These are phyloP conservation scores for Melanotaenia pygmaea DNA, from an alignment of 2,797 vertebrate genomes.

Conservation along the genomic window DNA sequence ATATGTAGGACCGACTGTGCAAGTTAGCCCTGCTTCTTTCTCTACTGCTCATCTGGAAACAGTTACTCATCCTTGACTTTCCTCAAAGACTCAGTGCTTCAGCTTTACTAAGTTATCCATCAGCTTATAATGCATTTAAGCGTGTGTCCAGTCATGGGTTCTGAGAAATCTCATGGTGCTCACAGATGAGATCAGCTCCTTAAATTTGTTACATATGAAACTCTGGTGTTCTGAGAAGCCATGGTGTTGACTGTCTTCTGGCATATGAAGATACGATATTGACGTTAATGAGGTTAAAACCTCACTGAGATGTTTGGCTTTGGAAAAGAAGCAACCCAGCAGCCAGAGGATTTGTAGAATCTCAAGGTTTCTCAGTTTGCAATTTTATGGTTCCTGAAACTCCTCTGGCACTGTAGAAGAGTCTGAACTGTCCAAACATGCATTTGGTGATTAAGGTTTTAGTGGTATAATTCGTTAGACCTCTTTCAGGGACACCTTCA, in stretches of 20 bases:
- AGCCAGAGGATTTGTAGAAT: slow-evolving; percentile 4
- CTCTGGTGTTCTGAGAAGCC: neutral
- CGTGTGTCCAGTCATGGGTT: slow-evolving; percentile 17
- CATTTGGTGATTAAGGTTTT: neutral
- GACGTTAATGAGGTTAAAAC: neutral
- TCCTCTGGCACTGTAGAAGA: neutral
- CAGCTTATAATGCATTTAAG: slow-evolving; percentile 6
- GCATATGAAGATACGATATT: neutral
- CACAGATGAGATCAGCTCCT: neutral
- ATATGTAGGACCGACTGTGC: neutral
- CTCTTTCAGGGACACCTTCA: neutral
- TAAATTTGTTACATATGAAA: slow-evolving; percentile 4
- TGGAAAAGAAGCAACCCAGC: neutral
- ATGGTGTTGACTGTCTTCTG: neutral
- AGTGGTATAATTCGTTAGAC: neutral
- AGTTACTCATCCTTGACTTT: slow-evolving; percentile 3
- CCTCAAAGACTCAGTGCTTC: slow-evolving; percentile 1
- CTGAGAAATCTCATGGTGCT: neutral
- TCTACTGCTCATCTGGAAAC: neutral
- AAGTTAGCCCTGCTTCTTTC: neutral
- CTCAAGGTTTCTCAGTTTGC: neutral
- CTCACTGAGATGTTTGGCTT: neutral
- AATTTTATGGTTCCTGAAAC: neutral
- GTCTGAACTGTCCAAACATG: neutral
- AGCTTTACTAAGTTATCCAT: neutral